These are phyloP conservation scores for Isurus oxyrinchus DNA, from an alignment of 2,113 vertebrate genomes.

Conservation along the genomic window DNA sequence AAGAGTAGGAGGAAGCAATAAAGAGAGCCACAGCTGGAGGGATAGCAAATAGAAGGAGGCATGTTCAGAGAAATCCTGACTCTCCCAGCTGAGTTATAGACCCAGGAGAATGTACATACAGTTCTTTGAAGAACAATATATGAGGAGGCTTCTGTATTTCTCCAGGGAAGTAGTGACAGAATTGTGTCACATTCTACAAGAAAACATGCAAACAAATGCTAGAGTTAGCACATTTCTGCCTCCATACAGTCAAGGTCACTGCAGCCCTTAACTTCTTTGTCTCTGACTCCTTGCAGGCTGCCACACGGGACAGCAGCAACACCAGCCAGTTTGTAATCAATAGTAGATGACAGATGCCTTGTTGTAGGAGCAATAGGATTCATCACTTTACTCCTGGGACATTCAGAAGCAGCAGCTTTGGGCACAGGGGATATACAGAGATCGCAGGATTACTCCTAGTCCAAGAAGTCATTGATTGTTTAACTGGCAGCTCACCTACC, in stretches of 20 bases:
- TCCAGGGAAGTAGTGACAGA: neutral
- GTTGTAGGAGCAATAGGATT: neutral
- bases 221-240: neutral
- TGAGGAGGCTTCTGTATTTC: neutral
- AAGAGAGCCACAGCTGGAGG: neutral
- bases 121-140: constrained; percentile 2
- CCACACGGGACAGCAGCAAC: neutral
- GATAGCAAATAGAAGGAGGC: neutral
- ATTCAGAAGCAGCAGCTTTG: neutral
- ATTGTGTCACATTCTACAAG: neutral
- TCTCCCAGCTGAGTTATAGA: neutral
- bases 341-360: neutral
- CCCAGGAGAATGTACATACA: neutral
- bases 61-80: neutral
- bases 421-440: too few relatives aligned
- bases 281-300: neutral
- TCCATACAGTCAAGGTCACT: neutral
- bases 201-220: neutral
- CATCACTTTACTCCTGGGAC: neutral
- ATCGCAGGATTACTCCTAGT: neutral
- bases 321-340: neutral
- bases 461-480: neutral
- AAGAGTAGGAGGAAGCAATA: neutral
- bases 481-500: neutral
- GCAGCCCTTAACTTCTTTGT: neutral